Evolutionary conservation across 2,888 invertebrate genomes (phyloP).

Genomic region (Gymnoscelis rufifasciata): DNA sequence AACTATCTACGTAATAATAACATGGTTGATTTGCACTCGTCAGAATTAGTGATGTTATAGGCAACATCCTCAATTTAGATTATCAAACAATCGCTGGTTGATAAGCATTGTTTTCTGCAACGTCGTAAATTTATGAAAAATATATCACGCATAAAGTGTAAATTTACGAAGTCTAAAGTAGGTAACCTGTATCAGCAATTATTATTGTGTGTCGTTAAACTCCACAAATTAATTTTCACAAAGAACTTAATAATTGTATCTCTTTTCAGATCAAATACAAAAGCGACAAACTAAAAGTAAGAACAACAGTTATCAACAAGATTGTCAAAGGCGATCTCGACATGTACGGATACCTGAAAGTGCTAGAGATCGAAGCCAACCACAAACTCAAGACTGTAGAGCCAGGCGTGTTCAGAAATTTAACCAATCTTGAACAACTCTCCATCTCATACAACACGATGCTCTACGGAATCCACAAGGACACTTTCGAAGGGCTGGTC

Average conservation of each 20-base stretch:
- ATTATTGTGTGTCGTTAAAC: too few species aligned
- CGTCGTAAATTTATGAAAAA: too few species aligned
- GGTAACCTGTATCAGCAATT: too few species aligned
- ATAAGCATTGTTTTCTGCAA: too few species aligned
- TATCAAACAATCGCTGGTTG: too few species aligned
- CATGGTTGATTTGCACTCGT: too few species aligned
- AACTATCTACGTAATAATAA: neutral
- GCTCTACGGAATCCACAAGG: constrained; percentile 58
- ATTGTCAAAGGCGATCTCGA: constrained; percentile 65
- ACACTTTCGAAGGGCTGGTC: constrained; percentile 71
- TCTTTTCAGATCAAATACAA: constrained; percentile 51
- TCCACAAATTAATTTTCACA: too few species aligned
- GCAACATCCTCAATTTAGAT: neutral
- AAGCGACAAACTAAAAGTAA: constrained; percentile 62
- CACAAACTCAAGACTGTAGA: constrained; percentile 67
- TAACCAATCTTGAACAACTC: constrained; percentile 67
- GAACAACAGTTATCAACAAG: constrained; percentile 68
- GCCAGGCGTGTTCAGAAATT: constrained; percentile 68
- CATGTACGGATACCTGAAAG: constrained; percentile 51
- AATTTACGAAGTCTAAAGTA: too few species aligned
- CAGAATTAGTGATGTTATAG: neutral
- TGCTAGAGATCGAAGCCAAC: constrained; percentile 77
- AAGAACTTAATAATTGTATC: too few species aligned
- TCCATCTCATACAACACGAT: constrained; percentile 78
- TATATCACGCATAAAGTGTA: too few species aligned